Evolutionary conservation across 2,888 invertebrate species (phyloP).

Genomic region (Diadegma fenestrale): DNA sequence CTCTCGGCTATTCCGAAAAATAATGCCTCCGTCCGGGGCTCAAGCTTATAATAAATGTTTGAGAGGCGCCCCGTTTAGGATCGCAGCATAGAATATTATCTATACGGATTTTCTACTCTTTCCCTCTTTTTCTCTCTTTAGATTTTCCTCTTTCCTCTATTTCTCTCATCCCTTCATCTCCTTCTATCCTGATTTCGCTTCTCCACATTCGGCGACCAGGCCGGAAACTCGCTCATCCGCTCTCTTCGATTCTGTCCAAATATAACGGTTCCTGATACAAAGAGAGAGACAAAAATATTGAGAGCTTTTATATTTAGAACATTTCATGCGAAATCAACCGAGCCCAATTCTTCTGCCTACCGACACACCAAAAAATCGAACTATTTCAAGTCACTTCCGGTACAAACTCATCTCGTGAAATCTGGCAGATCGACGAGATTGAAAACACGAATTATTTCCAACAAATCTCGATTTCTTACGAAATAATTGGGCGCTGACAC

Average conservation of each 20-base stretch:
- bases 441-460: neutral
- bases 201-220: slow-evolving; percentile 31
- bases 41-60: slow-evolving; percentile 83
- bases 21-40: slow-evolving; percentile 73
- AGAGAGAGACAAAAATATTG: slow-evolving; percentile 53
- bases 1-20: slow-evolving; percentile 68
- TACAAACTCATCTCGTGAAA: neutral
- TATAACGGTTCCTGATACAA: slow-evolving; percentile 80
- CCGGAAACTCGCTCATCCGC: slow-evolving; percentile 71
- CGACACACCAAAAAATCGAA: neutral
- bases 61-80: slow-evolving; percentile 72
- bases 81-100: slow-evolving; percentile 32
- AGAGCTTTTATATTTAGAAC: slow-evolving; percentile 37
- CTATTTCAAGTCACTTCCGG: neutral
- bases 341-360: neutral
- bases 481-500: neutral
- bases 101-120: slow-evolving; percentile 15
- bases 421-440: neutral
- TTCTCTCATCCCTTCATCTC: slow-evolving; percentile 63
- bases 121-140: neutral
- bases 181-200: slow-evolving; percentile 53
- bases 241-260: slow-evolving; percentile 83
- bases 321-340: slow-evolving; percentile 30
- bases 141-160: neutral
- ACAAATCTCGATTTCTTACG: neutral